Evolutionary conservation across 2,113 vertebrate genomes (phyloP).

Genomic region (Chionomys nivalis): DNA sequence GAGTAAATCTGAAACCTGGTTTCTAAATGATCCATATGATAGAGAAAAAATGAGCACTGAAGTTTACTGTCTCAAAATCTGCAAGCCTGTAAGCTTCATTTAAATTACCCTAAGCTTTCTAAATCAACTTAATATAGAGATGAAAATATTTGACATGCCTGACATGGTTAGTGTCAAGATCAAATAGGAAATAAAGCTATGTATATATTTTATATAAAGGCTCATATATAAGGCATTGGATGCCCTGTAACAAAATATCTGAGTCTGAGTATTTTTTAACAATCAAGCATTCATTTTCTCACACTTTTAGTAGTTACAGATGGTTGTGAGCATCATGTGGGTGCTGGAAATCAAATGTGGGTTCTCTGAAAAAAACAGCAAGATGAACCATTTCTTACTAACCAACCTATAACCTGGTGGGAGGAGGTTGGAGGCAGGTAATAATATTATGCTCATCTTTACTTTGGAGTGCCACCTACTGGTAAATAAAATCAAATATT

Average conservation of each 20-base stretch:
- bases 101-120: not conserved
- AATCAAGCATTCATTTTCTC: no score
- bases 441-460: not conserved
- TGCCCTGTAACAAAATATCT: not conserved
- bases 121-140: not conserved
- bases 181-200: constrained; percentile 34
- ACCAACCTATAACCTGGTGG: not conserved
- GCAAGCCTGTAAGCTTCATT: not conserved
- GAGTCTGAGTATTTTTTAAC: no score
- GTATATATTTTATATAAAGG: not conserved
- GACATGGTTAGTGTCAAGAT: not conserved
- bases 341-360: not conserved
- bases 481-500: constrained; percentile 61
- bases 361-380: not conserved
- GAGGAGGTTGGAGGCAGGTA: not conserved
- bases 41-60: constrained; percentile 24
- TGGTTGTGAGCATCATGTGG: not conserved
- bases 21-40: not conserved
- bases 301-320: not conserved
- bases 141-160: not conserved
- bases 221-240: not conserved
- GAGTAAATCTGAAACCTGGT: not conserved
- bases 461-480: constrained; percentile 69
- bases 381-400: not conserved
- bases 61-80: not conserved